phyloP scores from a whole-genome alignment of 35 echinoderm and acorn worm genomes.

The Lytechinus pictus region DNA sequence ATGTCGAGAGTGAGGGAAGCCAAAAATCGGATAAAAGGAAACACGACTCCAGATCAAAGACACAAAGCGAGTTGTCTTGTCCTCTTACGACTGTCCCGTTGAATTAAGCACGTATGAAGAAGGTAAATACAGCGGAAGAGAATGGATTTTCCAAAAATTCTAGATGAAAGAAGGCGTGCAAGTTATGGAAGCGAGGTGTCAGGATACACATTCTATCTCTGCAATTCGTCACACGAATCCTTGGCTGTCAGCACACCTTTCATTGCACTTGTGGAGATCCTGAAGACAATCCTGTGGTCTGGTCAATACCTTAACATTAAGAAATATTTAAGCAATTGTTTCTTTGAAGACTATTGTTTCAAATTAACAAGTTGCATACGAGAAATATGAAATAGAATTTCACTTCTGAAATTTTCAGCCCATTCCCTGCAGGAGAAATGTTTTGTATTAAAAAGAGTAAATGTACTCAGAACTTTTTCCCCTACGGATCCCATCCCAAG shows the following conservation, averaged over 20 bases:
- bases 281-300: background rate
- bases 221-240: background rate
- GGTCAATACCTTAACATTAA: too few species aligned
- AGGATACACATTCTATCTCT: background rate
- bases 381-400: too few species aligned
- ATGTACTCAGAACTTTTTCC: too few species aligned
- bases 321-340: too few species aligned
- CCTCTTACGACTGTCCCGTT: background rate
- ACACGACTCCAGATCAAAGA: background rate
- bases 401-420: too few species aligned
- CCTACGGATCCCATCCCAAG: too few species aligned
- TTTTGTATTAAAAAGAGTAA: too few species aligned
- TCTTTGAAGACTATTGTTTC: too few species aligned
- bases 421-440: too few species aligned
- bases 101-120: background rate
- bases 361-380: too few species aligned
- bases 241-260: background rate
- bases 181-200: background rate
- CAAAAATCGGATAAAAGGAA: background rate
- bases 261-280: background rate
- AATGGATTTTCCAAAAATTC: background rate
- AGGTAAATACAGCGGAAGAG: background rate
- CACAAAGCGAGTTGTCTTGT: background rate
- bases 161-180: background rate
- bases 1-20: background rate